Evolutionary conservation across 2,113 vertebrate species (phyloP).

Genomic region (Gobio gobio): DNA sequence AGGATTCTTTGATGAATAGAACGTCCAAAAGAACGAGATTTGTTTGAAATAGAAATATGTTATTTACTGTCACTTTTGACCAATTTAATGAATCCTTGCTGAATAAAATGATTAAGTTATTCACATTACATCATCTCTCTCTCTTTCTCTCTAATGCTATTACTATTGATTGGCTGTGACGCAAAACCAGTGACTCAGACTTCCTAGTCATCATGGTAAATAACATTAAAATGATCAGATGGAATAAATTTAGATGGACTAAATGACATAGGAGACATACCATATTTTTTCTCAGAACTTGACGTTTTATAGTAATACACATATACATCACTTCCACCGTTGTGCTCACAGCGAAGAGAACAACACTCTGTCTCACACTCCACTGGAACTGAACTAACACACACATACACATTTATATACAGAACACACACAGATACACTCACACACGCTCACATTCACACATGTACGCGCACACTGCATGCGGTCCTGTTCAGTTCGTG

Average conservation of each 20-base stretch:
- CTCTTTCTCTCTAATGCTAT: conserved; percentile 23
- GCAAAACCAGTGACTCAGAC: conserved; percentile 19
- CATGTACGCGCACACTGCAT: conserved; percentile 43
- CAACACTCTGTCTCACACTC: conserved; percentile 59
- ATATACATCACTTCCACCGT: conserved; percentile 74
- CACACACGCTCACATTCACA: conserved; percentile 40
- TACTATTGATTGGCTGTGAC: neutral
- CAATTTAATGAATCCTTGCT: neutral
- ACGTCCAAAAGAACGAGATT: neutral
- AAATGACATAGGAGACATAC: conserved; percentile 52
- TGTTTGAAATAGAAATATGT: neutral
- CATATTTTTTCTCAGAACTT: conserved; percentile 69
- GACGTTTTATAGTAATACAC: conserved; percentile 79
- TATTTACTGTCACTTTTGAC: neutral
- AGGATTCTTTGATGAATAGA: neutral
- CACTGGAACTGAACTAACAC: conserved; percentile 18
- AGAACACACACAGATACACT: conserved; percentile 38
- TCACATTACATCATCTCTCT: conserved; percentile 62
- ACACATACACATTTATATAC: conserved; percentile 17
- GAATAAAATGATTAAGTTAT: neutral
- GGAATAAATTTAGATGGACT: neutral
- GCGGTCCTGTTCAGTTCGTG: conserved; percentile 59
- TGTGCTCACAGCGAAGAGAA: conserved; percentile 77
- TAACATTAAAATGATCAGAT: neutral
- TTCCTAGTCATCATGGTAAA: conserved; percentile 10